Evolutionary conservation across 92 coral and sea anemone genomes (phyloP).

Genomic region (Paramuricea clavata): DNA sequence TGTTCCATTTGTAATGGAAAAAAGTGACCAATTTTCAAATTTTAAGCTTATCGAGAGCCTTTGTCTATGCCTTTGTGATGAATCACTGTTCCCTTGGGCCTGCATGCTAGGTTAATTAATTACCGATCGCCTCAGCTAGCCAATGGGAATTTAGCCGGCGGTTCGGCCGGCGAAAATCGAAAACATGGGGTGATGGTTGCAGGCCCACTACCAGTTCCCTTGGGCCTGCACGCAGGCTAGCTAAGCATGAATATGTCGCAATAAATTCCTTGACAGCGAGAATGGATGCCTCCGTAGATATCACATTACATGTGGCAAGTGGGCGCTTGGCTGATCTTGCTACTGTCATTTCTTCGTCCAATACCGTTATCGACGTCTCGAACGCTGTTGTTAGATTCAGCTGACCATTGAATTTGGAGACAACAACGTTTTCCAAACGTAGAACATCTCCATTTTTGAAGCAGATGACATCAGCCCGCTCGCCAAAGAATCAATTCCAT

Average conservation of each 20-base stretch:
- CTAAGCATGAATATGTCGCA: neutral
- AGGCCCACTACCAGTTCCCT: too few species aligned
- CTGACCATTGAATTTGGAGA: neutral
- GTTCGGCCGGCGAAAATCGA: too few species aligned
- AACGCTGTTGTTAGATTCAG: neutral
- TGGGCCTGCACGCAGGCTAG: too few species aligned
- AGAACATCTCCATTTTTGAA: neutral
- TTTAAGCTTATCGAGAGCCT: too few species aligned
- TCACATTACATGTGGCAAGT: neutral
- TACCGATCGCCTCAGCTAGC: too few species aligned
- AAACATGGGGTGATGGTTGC: too few species aligned
- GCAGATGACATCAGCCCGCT: neutral
- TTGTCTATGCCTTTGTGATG: too few species aligned
- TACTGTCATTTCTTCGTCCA: neutral
- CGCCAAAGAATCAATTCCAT: neutral
- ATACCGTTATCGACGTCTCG: neutral
- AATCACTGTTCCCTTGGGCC: too few species aligned
- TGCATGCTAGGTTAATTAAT: too few species aligned
- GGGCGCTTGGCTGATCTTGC: neutral
- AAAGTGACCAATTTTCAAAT: too few species aligned
- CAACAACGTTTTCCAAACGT: neutral
- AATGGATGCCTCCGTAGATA: neutral
- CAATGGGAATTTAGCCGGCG: too few species aligned
- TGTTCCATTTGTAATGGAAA: too few species aligned
- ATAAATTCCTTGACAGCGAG: neutral